Conservation (phyloP, 2,797 vertebrate genomes). For the Cryptoblepharus egeriae region DNA sequence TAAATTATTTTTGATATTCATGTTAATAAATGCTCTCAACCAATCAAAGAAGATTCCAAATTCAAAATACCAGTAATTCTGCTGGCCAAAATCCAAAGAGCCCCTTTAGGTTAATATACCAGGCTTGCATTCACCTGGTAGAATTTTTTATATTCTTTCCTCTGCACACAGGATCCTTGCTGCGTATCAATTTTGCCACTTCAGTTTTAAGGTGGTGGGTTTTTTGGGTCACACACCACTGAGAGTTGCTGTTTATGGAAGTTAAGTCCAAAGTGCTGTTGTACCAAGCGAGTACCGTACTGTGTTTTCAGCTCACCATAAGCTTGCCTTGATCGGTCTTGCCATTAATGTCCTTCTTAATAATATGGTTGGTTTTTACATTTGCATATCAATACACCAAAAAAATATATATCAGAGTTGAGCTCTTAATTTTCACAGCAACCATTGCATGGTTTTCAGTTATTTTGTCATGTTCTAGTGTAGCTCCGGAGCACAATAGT, state of each 20-base stretch:
- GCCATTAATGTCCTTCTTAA: neutral
- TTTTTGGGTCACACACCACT: neutral
- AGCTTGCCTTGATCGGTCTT: neutral
- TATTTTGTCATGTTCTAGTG: constrained; percentile 37
- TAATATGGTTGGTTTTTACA: neutral
- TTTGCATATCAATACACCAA: constrained; percentile 13
- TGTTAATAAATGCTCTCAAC: constrained; percentile 12
- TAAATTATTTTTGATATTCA: constrained; percentile 32
- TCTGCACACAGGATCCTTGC: neutral
- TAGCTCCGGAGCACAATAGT: constrained; percentile 44
- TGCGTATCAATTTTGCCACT: neutral
- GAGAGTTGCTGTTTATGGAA: neutral
- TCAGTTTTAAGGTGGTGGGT: neutral
- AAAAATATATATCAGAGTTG: constrained; percentile 19
- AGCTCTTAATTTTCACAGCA: constrained; percentile 28
- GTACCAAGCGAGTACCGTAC: neutral
- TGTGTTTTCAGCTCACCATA: constrained; percentile 12
- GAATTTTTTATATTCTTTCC: neutral
- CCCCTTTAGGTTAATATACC: neutral
- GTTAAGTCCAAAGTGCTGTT: neutral
- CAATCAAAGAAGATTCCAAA: constrained; percentile 3
- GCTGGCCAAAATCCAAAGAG: neutral
- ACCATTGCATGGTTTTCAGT: constrained; percentile 22
- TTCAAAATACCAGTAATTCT: neutral
- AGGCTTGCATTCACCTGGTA: neutral